phyloP scores from a whole-genome alignment of 1,140 invertebrate species.

The Zaprionus tsacasi region DNA sequence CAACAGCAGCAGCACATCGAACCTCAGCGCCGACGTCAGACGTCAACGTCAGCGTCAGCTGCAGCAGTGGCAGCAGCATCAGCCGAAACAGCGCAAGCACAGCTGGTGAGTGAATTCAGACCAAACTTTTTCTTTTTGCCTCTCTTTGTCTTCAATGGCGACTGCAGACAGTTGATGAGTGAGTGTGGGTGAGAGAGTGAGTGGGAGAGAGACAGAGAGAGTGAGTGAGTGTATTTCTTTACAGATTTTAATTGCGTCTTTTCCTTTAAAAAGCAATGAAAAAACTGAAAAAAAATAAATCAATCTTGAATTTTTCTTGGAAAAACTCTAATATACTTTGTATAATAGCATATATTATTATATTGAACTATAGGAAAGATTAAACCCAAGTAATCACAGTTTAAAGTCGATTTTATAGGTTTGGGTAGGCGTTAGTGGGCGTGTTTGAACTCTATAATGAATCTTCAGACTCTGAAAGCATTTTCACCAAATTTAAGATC shows the following conservation, averaged over 20 bases:
- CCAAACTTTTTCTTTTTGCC: slow-evolving; percentile 8
- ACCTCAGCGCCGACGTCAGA: slow-evolving; percentile 2
- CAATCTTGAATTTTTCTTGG: background rate
- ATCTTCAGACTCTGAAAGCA: too few species aligned
- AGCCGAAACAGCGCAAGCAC: background rate
- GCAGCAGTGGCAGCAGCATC: slow-evolving; percentile 15
- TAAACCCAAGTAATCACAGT: too few species aligned
- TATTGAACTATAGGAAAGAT: too few species aligned
- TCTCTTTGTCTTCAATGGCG: background rate
- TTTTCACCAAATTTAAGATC: too few species aligned
- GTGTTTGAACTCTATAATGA: too few species aligned
- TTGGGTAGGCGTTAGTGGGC: too few species aligned
- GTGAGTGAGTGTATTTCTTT: background rate
- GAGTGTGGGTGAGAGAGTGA: background rate
- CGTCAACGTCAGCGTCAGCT: slow-evolving; percentile 1
- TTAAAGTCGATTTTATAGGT: too few species aligned
- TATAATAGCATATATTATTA: background rate
- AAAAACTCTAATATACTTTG: background rate
- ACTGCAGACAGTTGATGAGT: background rate
- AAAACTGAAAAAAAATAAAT: background rate
- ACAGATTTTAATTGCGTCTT: background rate
- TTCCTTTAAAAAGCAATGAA: background rate
- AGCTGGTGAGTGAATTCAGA: slow-evolving; percentile 35
- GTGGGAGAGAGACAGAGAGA: background rate
- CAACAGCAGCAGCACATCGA: background rate